Conservation (phyloP, 2,888 invertebrate genomes). For the Acrocyrtus sp. region DNA sequence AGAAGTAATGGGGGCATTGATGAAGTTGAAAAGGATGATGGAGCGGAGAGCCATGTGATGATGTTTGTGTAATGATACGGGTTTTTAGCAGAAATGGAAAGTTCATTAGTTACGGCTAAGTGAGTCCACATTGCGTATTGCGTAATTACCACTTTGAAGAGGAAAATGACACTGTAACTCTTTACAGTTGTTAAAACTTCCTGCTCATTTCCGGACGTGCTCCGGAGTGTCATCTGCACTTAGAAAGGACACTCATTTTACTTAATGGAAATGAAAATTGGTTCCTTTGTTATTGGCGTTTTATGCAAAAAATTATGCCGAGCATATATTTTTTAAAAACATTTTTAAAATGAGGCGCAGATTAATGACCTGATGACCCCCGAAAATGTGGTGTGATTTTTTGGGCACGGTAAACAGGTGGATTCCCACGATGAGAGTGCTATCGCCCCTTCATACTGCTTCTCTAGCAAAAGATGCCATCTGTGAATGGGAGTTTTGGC, state of each 20-base stretch:
- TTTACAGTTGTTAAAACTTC: not conserved
- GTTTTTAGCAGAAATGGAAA: conserved; percentile 4
- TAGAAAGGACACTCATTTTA: too few relatives aligned
- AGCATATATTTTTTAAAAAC: not conserved
- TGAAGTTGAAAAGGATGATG: not conserved
- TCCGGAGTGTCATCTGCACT: too few relatives aligned
- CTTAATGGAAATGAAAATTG: too few relatives aligned
- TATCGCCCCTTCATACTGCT: too few relatives aligned
- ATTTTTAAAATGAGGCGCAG: not conserved
- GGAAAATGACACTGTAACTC: not conserved
- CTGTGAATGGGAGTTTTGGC: not conserved
- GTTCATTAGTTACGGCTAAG: conserved; percentile 12
- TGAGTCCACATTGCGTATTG: not conserved
- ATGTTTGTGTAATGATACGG: conserved; percentile 1
- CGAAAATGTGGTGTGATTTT: too few relatives aligned
- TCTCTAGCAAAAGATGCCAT: too few relatives aligned
- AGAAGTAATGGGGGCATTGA: not conserved
- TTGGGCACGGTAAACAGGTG: not conserved
- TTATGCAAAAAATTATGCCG: too few relatives aligned
- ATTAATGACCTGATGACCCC: not conserved
- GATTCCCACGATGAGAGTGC: not conserved
- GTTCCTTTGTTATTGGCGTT: too few relatives aligned
- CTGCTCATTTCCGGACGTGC: too few relatives aligned
- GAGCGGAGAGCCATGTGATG: not conserved
- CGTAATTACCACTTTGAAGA: not conserved